A percentile compares a stretch with the other conserved stretches of the same genome.
These are phyloP conservation scores for Montipora capitata DNA, from an alignment of 92 coral and sea anemone genomes.

Conservation along the genomic window DNA sequence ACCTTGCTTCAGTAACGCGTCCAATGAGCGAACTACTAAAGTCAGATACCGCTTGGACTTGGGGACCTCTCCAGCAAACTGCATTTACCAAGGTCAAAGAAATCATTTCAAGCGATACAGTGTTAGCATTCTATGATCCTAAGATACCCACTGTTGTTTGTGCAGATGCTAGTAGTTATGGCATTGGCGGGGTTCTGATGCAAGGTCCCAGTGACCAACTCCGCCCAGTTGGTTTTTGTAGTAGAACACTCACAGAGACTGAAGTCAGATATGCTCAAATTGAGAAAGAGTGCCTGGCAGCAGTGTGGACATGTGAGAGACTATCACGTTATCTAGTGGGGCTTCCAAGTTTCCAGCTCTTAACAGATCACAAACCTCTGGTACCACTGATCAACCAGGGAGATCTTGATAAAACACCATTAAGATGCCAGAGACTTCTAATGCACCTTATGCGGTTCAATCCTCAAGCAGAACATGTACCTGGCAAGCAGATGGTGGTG, in stretches of 20 bases:
- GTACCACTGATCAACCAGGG: neutral
- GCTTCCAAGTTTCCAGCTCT: neutral
- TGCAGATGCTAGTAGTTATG: no score
- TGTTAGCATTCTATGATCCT: no score
- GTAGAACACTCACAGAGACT: no score
- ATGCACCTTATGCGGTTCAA: neutral
- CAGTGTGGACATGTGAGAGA: neutral
- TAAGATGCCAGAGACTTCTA: neutral
- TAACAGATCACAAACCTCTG: neutral
- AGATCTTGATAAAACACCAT: neutral
- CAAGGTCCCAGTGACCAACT: no score
- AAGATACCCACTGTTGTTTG: no score
- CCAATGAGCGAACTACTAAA: neutral
- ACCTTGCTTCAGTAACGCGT: neutral
- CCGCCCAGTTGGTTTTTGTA: no score
- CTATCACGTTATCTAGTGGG: neutral
- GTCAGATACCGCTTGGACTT: neutral
- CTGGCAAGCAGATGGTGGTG: neutral
- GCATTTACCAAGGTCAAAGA: neutral
- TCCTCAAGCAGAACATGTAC: neutral
- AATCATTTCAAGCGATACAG: no score
- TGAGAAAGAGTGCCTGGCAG: neutral
- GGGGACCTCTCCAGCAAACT: neutral
- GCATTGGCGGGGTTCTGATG: no score
- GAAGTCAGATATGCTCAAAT: no score